Conservation (phyloP, 2,888 invertebrate genomes). For the Drosophila mercatorum region DNA sequence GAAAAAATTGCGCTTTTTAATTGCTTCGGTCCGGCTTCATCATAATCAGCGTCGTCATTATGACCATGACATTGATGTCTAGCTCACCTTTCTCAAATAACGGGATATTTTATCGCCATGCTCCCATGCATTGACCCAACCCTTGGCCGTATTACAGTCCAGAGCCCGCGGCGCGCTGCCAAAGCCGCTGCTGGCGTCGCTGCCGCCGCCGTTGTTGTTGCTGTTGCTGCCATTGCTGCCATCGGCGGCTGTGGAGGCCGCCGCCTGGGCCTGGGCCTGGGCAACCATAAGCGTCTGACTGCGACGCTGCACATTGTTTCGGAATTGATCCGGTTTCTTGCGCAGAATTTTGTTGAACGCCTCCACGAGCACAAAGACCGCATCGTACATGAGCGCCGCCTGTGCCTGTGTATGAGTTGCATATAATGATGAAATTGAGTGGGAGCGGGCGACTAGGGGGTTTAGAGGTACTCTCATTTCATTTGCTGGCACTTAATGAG, state of each 20-base stretch:
- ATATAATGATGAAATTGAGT: background rate
- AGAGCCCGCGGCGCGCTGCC: constrained; percentile 85
- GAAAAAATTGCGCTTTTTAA: constrained; percentile 52
- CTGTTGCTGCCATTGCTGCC: constrained; percentile 62
- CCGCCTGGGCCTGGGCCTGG: constrained; percentile 55
- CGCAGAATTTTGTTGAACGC: constrained; percentile 94
- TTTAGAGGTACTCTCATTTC: constrained; percentile 19
- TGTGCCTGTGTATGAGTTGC: constrained; percentile 88
- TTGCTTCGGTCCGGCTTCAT: constrained; percentile 55
- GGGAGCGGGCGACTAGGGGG: too few relatives aligned
- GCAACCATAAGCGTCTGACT: constrained; percentile 86
- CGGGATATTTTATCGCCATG: constrained; percentile 96
- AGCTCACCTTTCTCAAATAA: constrained; percentile 88
- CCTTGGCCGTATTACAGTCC: constrained; percentile 93
- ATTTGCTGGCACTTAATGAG: constrained; percentile 71
- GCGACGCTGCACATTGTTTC: constrained; percentile 89
- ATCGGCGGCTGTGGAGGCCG: constrained; percentile 78
- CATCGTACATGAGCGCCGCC: constrained; percentile 98
- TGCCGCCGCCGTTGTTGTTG: constrained; percentile 31
- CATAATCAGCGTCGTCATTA: constrained; percentile 17
- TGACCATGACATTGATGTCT: constrained; percentile 53
- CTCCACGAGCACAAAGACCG: constrained; percentile 95
- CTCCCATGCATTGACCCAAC: constrained; percentile 95
- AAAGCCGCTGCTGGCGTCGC: constrained; percentile 32
- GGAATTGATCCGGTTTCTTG: constrained; percentile 94